Conservation (phyloP, 1,140 invertebrate species). For the Drosophila mauritiana region DNA sequence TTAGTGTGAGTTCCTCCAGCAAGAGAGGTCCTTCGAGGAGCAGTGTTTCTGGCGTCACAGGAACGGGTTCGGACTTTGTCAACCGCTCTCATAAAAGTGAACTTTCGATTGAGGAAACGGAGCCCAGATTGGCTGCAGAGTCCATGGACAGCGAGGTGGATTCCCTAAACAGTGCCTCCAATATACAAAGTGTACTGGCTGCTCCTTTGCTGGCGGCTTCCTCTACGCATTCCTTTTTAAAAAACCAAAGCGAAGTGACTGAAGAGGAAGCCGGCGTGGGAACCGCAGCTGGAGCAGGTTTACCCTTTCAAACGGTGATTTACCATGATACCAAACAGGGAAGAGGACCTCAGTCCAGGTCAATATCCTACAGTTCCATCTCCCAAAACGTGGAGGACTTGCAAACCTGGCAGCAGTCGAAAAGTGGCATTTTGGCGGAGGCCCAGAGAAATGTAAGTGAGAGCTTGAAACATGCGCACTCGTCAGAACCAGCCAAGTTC, state of each 20-base stretch:
- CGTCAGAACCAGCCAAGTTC: constrained; percentile 84
- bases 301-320: constrained; percentile 85
- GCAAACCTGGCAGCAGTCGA: constrained; percentile 66
- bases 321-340: constrained; percentile 86
- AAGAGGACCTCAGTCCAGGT: constrained; percentile 82
- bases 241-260: constrained; percentile 38
- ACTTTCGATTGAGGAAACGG: constrained; percentile 78
- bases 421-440: constrained; percentile 70
- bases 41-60: constrained; percentile 42
- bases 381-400: constrained; percentile 84
- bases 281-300: constrained; percentile 45
- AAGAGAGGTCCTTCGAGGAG: constrained; percentile 46
- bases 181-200: constrained; percentile 76
- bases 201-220: constrained; percentile 58
- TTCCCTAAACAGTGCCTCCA: constrained; percentile 77
- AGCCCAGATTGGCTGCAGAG: constrained; percentile 61
- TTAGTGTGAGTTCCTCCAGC: constrained; percentile 80
- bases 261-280: constrained; percentile 8
- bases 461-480: constrained; percentile 64
- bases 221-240: constrained; percentile 47
- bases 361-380: constrained; percentile 86
- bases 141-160: constrained; percentile 59
- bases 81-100: constrained; percentile 83
- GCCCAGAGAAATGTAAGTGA: constrained; percentile 82
- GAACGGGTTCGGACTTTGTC: constrained; percentile 63